Evolutionary conservation across 2,888 invertebrate genomes (phyloP), one percentile per base, ranked within the genome.

Genomic region (Portevinia maculata): DNA sequence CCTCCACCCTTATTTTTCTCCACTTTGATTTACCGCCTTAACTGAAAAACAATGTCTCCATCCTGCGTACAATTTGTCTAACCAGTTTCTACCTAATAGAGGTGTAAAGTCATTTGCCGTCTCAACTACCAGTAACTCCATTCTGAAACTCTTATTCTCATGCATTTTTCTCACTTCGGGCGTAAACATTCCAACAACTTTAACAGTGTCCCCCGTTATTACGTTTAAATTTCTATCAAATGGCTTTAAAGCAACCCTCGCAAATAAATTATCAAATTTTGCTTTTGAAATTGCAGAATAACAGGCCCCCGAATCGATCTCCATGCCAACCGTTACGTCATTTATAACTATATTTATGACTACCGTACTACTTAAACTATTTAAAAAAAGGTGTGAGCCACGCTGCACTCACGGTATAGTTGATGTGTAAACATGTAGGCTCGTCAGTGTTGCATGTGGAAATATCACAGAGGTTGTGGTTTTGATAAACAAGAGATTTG

Each of bases 161-260:
- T 28, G 17, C 19, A 50, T 17, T 7, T 15, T 13, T 9, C 19
- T 48, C 24, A 48, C 32, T 9, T 1, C 52, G 32, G 32, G 6
- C 2, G n/a, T 6, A 17, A 32, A 32, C 9, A 32, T 5, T 17
- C 39, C 64, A 48, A 48, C 50, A 64, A 64, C 39, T 50, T 39
- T 28, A 37, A 50, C 62, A 62, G 15, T 64, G 48, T 28, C 62
- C 37, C 39, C 62, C 19, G 48, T 50, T n/a, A 64, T 39, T 1
- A 64, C n/a, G 39, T 64, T 64, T 15, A 64, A 17, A 11, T 8
- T 39, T 50, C 39, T 62, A 37, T 62, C 15, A 62, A 62, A 62
- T 13, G 24, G 9, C 11, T 64, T 50, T 11, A 48, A 13, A 8
- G 1, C 32, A 9, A 46, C 34, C 24, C 7, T 19, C 19, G 17